A percentile compares a stretch with the other conserved stretches of the same genome.
Evolutionary conservation across 2,888 invertebrate genomes (phyloP).

Genomic region (Harmothoe impar): DNA sequence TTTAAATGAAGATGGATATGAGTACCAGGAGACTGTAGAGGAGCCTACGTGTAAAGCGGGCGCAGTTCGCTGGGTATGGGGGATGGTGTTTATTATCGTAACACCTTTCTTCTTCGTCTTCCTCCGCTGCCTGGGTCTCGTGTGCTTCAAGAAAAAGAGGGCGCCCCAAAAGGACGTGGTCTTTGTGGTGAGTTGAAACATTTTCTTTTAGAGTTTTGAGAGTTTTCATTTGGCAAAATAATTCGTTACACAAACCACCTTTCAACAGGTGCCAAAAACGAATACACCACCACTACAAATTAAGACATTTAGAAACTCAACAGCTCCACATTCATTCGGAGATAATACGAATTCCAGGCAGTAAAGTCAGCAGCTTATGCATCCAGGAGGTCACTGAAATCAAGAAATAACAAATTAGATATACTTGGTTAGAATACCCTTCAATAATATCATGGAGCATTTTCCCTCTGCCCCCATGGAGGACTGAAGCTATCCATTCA

Average conservation of each 20-base stretch:
- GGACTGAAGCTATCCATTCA: no score
- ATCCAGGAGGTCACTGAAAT: no score
- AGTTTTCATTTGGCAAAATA: not conserved
- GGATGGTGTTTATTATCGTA: not conserved
- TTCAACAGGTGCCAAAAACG: no score
- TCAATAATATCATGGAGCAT: no score
- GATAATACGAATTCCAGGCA: no score
- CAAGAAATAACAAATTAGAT: no score
- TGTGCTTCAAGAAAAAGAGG: slow-evolving; percentile 46
- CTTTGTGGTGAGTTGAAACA: slow-evolving; percentile 4
- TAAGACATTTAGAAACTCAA: no score
- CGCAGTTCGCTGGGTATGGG: slow-evolving; percentile 61
- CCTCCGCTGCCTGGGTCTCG: slow-evolving; percentile 37
- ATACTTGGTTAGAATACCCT: no score
- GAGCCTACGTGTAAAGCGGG: not conserved
- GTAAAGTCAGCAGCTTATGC: no score
- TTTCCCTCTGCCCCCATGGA: no score
- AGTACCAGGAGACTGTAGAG: not conserved
- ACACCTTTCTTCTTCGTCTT: slow-evolving; percentile 56
- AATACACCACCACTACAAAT: no score
- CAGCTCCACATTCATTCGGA: no score
- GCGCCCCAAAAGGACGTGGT: slow-evolving; percentile 34
- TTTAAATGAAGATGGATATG: not conserved
- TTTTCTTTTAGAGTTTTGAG: not conserved
- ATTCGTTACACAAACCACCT: not conserved